These are phyloP conservation scores for Lytechinus variegatus DNA, from an alignment of 35 echinoderm and acorn worm genomes.

Conservation along the genomic window DNA sequence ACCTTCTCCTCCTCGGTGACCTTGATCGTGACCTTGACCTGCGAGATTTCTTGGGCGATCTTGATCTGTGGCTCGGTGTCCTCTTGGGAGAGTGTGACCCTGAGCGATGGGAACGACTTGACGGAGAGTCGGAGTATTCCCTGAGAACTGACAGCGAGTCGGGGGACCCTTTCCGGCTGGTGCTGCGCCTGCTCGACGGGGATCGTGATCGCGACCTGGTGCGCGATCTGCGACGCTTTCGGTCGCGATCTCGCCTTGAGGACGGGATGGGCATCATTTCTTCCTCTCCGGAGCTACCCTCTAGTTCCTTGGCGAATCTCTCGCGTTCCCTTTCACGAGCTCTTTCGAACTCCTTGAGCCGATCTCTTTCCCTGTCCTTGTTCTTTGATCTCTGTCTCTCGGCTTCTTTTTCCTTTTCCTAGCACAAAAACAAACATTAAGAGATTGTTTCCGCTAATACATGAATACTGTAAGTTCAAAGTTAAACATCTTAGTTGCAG, in stretches of 20 bases:
- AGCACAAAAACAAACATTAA: neutral
- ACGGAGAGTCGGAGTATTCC: conserved; percentile 78
- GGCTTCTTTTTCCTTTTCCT: conserved; percentile 86
- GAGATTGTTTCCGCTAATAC: neutral
- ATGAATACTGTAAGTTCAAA: too few species aligned
- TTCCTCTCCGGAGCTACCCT: conserved; percentile 73
- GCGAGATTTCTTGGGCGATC: conserved; percentile 67
- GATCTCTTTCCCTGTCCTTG: conserved; percentile 70
- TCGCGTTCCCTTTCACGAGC: conserved; percentile 81
- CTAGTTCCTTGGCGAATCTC: conserved; percentile 54
- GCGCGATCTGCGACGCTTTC: conserved; percentile 53
- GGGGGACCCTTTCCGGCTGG: conserved; percentile 46
- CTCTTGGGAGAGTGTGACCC: conserved; percentile 77
- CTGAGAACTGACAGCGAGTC: conserved; percentile 70
- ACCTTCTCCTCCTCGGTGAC: conserved; percentile 52
- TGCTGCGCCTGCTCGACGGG: conserved; percentile 59
- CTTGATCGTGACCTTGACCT: conserved; percentile 77
- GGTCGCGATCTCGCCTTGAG: conserved; percentile 59
- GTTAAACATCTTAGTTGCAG: too few species aligned
- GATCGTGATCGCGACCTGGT: conserved; percentile 69
- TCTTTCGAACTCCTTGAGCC: conserved; percentile 80
- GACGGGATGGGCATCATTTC: conserved; percentile 21
- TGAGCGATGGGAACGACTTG: conserved; percentile 62
- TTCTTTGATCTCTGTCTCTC: conserved; percentile 82
- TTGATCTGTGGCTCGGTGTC: conserved; percentile 28